Evolutionary conservation across 2,888 invertebrate species (phyloP), one percentile per base, ranked within the genome.

Genomic region (Agapostemon virescens): DNA sequence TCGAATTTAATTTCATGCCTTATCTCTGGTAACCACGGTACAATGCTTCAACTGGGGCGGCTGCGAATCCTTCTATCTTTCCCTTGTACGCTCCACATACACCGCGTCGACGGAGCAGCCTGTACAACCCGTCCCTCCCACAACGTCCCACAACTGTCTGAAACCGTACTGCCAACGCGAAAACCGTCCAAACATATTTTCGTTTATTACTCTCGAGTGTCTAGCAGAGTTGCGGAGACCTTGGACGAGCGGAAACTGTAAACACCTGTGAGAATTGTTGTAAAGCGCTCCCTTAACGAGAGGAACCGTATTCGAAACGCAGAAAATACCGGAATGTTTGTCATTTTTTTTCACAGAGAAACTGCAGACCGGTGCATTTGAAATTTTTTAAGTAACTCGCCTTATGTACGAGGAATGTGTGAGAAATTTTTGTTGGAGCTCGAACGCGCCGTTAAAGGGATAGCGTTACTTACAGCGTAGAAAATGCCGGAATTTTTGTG

Each of bases 1-100:
- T 88, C 87, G 88, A 90, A 90, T 90, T 89, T 90, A 90, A 90
- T 90, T 90, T 90, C 90, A 90, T 90, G 89, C 90, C 89, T 89
- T 90, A 90, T 90, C 90, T 87, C 86, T 84, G 83, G 87, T 81
- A 89, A 87, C 85, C 86, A 81, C 84, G 83, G 83, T 85, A 88
- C 87, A 88, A 88, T 87, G 87, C 87, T 79, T 83, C 87, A 90
- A 90, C 88, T 89, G 81, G 86, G 87, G 84, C 88, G 86, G 85
- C 86, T 85, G 86, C 85, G 86, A 88, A 89, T 89, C 88, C 84
- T 79, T 86, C 83, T 86, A 85, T 79, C 85, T 83, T 82, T 73
- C 78, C 69, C 74, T 75, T 68, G 58, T 82, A 77, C 74, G 71
- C 81, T 58, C 71, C 75, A 81, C 69, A 81, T 81, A 81, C 81